Conservation (phyloP, 1,140 invertebrate species). For the Xylocopa sonorina region DNA sequence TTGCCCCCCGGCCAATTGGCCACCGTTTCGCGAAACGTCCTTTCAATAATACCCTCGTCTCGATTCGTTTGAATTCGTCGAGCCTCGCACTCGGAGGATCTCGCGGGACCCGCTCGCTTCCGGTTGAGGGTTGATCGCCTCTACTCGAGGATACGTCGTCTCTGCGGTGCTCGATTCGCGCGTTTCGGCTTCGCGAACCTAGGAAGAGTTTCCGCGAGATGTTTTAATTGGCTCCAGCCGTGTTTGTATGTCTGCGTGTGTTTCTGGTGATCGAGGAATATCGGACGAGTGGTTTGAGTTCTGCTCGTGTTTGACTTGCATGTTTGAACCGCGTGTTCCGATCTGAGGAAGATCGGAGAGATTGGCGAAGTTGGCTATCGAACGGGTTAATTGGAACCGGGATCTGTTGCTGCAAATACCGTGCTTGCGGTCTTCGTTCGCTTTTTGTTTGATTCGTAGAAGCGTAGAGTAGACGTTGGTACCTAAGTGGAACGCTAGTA, state of each 20-base stretch:
- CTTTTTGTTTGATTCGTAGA: too few species aligned
- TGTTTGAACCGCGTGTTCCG: too few species aligned
- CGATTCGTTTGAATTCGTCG: background rate
- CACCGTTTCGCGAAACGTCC: slow-evolving; percentile 23
- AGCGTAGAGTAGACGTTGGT: too few species aligned
- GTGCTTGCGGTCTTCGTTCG: too few species aligned
- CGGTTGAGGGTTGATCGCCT: background rate
- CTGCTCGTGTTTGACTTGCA: too few species aligned
- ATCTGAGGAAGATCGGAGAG: too few species aligned
- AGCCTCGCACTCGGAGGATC: background rate
- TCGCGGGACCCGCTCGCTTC: background rate
- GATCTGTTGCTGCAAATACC: background rate
- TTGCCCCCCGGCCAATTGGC: background rate
- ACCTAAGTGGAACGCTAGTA: too few species aligned
- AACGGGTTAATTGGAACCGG: background rate
- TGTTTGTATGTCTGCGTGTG: background rate
- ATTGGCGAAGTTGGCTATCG: too few species aligned
- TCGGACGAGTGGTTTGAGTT: background rate
- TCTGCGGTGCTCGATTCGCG: background rate
- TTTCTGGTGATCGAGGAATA: background rate
- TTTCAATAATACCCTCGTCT: slow-evolving; percentile 6
- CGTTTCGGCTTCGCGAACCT: background rate
- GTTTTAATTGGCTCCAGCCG: background rate
- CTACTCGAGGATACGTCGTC: background rate
- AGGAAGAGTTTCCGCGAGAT: too few species aligned